A percentile compares a stretch with the other conserved stretches of the same genome.
phyloP scores from a whole-genome alignment of 1,140 invertebrate genomes.

The Drosophila rufa region DNA sequence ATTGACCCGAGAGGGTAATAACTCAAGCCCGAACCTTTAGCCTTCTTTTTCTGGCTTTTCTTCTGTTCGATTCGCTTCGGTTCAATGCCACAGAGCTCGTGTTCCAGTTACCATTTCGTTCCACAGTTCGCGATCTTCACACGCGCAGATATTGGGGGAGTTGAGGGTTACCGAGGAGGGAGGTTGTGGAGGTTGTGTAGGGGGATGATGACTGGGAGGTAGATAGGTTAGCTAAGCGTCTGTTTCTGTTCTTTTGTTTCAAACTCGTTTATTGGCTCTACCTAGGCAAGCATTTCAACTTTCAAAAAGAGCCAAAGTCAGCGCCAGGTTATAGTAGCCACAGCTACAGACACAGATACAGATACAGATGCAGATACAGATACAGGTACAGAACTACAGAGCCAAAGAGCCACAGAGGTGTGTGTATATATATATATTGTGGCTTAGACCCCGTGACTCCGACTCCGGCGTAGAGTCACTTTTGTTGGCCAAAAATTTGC shows the following conservation, averaged over 20 bases:
- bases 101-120: conserved; percentile 71
- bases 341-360: background rate
- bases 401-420: conserved; percentile 8
- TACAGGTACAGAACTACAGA: conserved; percentile 23
- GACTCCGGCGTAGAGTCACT: conserved; percentile 34
- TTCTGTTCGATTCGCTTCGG: conserved; percentile 24
- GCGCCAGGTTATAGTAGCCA: conserved; percentile 57
- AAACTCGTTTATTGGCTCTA: conserved; percentile 78
- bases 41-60: conserved; percentile 30
- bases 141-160: conserved; percentile 41
- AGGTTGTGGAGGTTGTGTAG: background rate
- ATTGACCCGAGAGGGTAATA: conserved; percentile 30
- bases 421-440: conserved; percentile 9
- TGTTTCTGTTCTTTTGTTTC: conserved; percentile 83
- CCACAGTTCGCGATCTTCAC: conserved; percentile 71
- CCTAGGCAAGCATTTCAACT: conserved; percentile 71
- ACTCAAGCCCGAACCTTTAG: background rate
- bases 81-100: conserved; percentile 42
- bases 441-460: conserved; percentile 47
- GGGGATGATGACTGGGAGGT: conserved; percentile 16
- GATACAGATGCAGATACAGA: conserved; percentile 12
- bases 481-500: conserved; percentile 63
- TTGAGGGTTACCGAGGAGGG: conserved; percentile 1
- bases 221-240: conserved; percentile 64
- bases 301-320: conserved; percentile 73